These are phyloP conservation scores for Sturnus vulgaris DNA, from an alignment of 2,113 vertebrate genomes.

Conservation along the genomic window DNA sequence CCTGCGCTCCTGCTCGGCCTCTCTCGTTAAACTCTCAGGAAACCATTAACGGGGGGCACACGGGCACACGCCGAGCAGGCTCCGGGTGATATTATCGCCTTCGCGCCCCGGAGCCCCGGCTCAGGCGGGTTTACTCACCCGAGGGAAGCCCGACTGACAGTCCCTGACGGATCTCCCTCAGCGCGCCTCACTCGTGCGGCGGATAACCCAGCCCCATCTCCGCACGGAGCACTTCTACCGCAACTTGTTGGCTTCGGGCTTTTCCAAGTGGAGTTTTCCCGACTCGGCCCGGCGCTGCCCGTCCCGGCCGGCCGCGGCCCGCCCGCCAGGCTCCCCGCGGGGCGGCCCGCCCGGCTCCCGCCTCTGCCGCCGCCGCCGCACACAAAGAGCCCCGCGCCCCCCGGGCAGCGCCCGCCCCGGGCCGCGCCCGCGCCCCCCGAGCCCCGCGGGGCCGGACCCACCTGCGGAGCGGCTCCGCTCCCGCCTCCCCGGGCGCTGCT, in stretches of 20 bases:
- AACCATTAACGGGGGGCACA: not conserved
- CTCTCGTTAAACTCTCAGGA: not conserved
- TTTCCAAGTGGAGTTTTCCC: not conserved
- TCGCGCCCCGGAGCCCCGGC: not conserved
- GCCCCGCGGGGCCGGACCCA: too few species aligned
- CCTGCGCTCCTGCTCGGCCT: not conserved
- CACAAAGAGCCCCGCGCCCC: not conserved
- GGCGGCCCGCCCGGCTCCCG: not conserved
- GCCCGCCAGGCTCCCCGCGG: not conserved
- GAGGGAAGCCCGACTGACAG: not conserved
- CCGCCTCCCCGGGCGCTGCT: not conserved
- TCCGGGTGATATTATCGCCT: too few species aligned
- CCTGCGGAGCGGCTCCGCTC: slow-evolving; percentile 57
- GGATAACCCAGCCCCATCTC: not conserved
- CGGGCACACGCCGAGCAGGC: not conserved
- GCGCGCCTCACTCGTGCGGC: not conserved
- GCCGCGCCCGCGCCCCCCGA: not conserved
- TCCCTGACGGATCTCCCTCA: not conserved
- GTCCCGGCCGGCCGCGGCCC: not conserved
- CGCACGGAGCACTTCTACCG: not conserved
- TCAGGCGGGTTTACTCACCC: not conserved
- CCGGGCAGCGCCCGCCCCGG: not conserved
- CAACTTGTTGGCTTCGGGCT: slow-evolving; percentile 8
- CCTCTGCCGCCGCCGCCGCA: not conserved
- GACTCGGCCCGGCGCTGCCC: not conserved